Conservation (phyloP, 2,113 vertebrate species). For the Oncorhynchus keta region DNA sequence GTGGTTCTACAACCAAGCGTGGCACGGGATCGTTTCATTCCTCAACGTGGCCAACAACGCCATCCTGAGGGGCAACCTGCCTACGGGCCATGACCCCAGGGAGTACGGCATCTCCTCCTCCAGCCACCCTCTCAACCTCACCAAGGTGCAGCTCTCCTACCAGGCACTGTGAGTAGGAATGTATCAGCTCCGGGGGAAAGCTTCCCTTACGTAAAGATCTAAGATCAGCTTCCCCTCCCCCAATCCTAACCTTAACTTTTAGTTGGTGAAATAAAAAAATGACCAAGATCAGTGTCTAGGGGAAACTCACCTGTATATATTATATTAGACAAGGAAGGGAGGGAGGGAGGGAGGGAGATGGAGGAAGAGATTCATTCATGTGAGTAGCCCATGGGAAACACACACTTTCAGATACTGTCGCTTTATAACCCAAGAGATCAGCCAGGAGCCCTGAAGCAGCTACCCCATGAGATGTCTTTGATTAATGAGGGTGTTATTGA, state of each 20-base stretch:
- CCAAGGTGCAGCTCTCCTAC: constrained; percentile 89
- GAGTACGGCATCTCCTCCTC: constrained; percentile 87
- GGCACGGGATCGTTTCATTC: constrained; percentile 90
- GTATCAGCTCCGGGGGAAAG: background rate
- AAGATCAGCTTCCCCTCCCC: background rate
- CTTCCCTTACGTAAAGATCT: no score
- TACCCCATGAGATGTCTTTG: constrained; percentile 35
- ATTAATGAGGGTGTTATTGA: constrained; percentile 43
- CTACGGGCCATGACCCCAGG: constrained; percentile 72
- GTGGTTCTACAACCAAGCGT: constrained; percentile 97
- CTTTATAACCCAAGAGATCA: constrained; percentile 20
- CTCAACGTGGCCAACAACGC: constrained; percentile 91
- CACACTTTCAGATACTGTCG: constrained; percentile 12
- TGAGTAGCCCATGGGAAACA: constrained; percentile 45
- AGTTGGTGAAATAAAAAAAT: no score
- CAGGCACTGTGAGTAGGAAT: constrained; percentile 83
- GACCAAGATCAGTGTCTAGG: no score
- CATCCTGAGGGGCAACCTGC: constrained; percentile 87
- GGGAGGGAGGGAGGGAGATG: constrained; percentile 5
- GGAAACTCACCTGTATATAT: no score
- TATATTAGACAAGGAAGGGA: background rate
- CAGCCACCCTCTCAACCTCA: constrained; percentile 94
- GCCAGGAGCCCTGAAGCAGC: no score
- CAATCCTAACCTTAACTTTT: background rate
- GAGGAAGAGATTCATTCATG: background rate